A percentile compares a stretch with the other conserved stretches of the same genome.
Evolutionary conservation across 2,113 vertebrate species (phyloP).

Genomic region (Manacus vitellinus): DNA sequence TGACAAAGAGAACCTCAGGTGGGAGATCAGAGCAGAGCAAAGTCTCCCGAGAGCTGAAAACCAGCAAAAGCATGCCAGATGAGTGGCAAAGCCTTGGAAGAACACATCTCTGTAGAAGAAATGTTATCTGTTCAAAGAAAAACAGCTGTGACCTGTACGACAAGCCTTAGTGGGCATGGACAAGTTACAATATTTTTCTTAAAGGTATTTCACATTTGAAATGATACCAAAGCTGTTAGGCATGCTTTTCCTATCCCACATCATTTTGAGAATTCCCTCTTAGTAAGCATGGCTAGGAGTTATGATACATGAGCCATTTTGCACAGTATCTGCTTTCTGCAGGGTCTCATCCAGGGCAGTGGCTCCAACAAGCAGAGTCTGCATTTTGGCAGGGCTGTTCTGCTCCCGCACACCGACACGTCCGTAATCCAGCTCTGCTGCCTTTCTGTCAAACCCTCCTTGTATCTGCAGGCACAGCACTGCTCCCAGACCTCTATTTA

Average conservation of each 20-base stretch:
- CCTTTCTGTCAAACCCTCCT: background rate
- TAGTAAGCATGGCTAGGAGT: background rate
- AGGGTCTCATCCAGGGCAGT: background rate
- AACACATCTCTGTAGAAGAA: background rate
- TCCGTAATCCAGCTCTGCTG: background rate
- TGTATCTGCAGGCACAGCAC: constrained; percentile 4
- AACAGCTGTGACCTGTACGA: background rate
- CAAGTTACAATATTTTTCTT: background rate
- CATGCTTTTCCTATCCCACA: background rate
- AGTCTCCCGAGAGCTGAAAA: background rate
- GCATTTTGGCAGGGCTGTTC: background rate
- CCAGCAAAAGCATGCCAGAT: background rate
- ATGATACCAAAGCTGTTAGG: background rate
- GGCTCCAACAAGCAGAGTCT: background rate
- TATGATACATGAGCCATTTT: background rate
- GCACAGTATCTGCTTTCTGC: background rate
- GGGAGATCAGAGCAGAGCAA: background rate
- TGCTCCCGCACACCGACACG: background rate
- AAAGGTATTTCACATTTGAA: background rate
- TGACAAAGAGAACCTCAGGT: background rate
- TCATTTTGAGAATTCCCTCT: background rate
- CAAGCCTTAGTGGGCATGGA: background rate
- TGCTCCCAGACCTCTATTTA: constrained; percentile 6
- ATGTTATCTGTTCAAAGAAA: background rate
- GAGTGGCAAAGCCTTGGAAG: background rate